A percentile compares a stretch with the other conserved stretches of the same genome.
Evolutionary conservation across 2,797 vertebrate genomes (phyloP).

Genomic region (Oryzias dopingdopingensis): DNA sequence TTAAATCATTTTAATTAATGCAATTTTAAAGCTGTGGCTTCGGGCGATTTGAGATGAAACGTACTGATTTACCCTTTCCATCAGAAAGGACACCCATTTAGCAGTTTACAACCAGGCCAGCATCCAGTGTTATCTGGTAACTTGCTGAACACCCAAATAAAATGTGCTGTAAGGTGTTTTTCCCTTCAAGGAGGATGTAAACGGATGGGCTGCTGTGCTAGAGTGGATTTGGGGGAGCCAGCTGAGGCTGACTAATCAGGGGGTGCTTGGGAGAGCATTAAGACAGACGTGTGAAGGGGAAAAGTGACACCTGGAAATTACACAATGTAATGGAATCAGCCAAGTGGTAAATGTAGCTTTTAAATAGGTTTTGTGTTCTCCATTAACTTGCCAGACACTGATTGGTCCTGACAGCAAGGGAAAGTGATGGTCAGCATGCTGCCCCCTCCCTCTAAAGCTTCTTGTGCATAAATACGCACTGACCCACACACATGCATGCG

Average conservation of each 20-base stretch:
- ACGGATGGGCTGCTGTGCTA: constrained; percentile 63
- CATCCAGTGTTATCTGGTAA: constrained; percentile 50
- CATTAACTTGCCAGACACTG: constrained; percentile 91
- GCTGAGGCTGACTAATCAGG: constrained; percentile 79
- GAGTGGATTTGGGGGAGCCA: constrained; percentile 76
- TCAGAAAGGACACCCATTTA: constrained; percentile 28
- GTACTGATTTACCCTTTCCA: constrained; percentile 1
- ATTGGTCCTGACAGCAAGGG: constrained; percentile 86
- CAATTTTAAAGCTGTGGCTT: constrained; percentile 4
- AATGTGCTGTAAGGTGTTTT: constrained; percentile 70
- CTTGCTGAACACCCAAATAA: constrained; percentile 60
- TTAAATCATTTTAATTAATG: constrained; percentile 13
- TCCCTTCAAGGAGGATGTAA: constrained; percentile 66
- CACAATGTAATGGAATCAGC: constrained; percentile 96
- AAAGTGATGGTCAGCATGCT: constrained; percentile 85
- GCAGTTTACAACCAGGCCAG: constrained; percentile 23
- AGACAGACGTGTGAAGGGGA: constrained; percentile 85
- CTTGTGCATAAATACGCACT: neutral
- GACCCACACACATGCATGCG: constrained; percentile 1
- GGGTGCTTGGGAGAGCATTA: constrained; percentile 78
- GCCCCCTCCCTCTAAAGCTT: constrained; percentile 57
- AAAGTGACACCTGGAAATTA: constrained; percentile 99
- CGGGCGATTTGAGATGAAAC: constrained; percentile 10
- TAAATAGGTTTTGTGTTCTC: constrained; percentile 98
- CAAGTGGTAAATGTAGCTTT: constrained; percentile 99